Evolutionary conservation across 2,888 invertebrate species (phyloP).

Genomic region (Ochlodes sylvanus): DNA sequence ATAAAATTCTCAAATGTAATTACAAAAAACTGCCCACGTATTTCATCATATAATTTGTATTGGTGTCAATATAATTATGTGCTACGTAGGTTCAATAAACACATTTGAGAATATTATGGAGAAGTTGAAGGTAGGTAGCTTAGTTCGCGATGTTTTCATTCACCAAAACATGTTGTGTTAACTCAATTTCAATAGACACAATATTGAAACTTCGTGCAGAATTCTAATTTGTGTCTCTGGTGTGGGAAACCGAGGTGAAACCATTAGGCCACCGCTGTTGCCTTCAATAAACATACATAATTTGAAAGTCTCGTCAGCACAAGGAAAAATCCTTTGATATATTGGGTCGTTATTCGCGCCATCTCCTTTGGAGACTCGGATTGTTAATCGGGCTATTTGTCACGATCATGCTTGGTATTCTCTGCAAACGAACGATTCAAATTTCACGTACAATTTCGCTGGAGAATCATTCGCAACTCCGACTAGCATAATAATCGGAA

Average conservation of each 20-base stretch:
- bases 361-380: slow-evolving; percentile 74
- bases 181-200: no score
- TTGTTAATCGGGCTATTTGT: slow-evolving; percentile 83
- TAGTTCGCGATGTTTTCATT: no score
- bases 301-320: slow-evolving; percentile 64
- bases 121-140: no score
- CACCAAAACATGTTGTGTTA: no score
- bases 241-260: not conserved
- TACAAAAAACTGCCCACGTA: no score
- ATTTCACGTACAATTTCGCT: slow-evolving; percentile 70
- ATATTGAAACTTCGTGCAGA: not conserved
- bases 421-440: slow-evolving; percentile 67
- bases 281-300: slow-evolving; percentile 66
- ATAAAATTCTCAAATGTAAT: no score
- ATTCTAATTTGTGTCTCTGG: not conserved
- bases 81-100: no score
- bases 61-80: no score
- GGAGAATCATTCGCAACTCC: slow-evolving; percentile 51
- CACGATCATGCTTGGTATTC: slow-evolving; percentile 78
- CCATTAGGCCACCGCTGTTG: slow-evolving; percentile 13
- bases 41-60: no score
- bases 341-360: slow-evolving; percentile 81
- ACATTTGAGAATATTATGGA: no score
- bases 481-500: slow-evolving; percentile 21
- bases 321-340: slow-evolving; percentile 81